Percentiles rank a stretch among this genome's conserved stretches.
These are phyloP conservation scores for Archilochus colubris DNA, from an alignment of 2,113 vertebrate species.

Conservation along the genomic window DNA sequence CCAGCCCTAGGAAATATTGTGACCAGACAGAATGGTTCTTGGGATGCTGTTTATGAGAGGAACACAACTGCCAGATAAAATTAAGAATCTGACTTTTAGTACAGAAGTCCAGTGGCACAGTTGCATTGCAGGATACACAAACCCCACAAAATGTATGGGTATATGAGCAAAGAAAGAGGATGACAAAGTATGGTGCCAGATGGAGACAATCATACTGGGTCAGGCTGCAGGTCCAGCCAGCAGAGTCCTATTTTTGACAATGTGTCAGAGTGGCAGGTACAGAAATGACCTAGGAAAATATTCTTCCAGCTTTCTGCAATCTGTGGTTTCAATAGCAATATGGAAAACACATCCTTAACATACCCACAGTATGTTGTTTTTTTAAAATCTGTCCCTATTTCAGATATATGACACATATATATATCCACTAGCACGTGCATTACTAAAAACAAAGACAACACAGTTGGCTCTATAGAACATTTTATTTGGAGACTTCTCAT, in stretches of 20 bases:
- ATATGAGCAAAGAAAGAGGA: background rate
- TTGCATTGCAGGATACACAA: background rate
- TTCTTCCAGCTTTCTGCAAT: background rate
- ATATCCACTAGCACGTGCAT: background rate
- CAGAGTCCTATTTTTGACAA: background rate
- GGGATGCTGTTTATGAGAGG: background rate
- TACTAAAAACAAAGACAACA: background rate
- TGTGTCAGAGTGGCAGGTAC: background rate
- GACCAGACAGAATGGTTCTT: background rate
- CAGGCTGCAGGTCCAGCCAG: background rate
- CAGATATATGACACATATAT: background rate
- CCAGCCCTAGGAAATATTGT: background rate
- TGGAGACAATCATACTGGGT: background rate
- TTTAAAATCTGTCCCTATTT: background rate
- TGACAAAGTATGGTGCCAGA: fast-evolving
- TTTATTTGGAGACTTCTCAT: constrained; percentile 65
- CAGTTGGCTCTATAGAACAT: constrained; percentile 43
- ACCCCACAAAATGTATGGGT: background rate
- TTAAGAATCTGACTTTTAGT: background rate
- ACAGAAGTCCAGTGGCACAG: background rate
- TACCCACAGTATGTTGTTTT: background rate
- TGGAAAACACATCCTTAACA: background rate
- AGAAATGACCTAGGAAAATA: background rate
- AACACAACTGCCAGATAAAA: background rate
- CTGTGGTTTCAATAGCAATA: background rate